Evolutionary conservation across 2,113 vertebrate genomes (phyloP), one percentile per base, ranked within the genome.

Genomic region (Strix aluco): DNA sequence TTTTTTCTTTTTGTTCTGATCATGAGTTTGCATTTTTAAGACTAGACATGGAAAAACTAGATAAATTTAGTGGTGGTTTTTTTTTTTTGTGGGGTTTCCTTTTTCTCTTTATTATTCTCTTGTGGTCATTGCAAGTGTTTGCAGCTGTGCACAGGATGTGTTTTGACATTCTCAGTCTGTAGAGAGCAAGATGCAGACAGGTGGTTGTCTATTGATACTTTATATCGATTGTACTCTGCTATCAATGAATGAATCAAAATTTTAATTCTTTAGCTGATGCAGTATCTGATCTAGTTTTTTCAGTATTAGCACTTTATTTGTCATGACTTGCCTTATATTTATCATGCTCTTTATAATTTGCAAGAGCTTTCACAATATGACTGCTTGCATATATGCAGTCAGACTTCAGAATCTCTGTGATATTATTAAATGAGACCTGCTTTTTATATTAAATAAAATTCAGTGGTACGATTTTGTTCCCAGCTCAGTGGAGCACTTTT

Each of bases 101-200:
- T 94, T 94, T 77, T 69, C n/a, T 78, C 72, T 87, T 91, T 81
- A 69, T 96, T 92, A 89, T 61, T 91, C 90, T 89, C 49, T 80
- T 94, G 92, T 89, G 94, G 83, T 87, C 73, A 61, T 73, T 94
- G 38, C 49, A 75, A 58, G 32, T 85, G 65, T 79, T 94, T 82
- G 81, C 92, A 97, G 91, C 91, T 97, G 94, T 92, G 78, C n/a
- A n/a, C 96, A 75, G 90, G 90, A 63, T 91, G 78, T 73, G 66
- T 92, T 95, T 83, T 82, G 84, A 12, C 40, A 10, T 82, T 9
- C 44, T 91, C 12, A 9, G 25, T 61, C 89, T 95, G 38, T 46
- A 42, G 75, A 62, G 78, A 86, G 42, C 63, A 80, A 92, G 96
- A 90, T 51, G 81, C 73, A 89, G 77, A 61, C 78, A 65, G 71